A percentile compares a stretch with the other conserved stretches of the same genome.
Conservation (phyloP, 1,140 invertebrate species). For the Drosophila pandora region DNA sequence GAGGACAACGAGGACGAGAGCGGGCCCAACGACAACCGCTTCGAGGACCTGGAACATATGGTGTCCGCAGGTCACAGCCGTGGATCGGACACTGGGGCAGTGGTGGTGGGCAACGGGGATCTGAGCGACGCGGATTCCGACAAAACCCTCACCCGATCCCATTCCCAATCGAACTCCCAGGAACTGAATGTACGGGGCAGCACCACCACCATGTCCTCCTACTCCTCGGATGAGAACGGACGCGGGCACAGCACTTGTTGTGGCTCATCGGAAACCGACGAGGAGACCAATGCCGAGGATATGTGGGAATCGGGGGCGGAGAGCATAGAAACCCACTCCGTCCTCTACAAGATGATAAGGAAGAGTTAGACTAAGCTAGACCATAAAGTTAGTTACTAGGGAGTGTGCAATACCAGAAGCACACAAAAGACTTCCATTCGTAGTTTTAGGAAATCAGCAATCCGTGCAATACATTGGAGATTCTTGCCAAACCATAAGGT, state of each 20-base stretch:
- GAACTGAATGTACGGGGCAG: conserved; percentile 56
- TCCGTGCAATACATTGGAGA: conserved; percentile 69
- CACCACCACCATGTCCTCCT: conserved; percentile 52
- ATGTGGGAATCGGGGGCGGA: conserved; percentile 93
- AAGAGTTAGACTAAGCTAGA: conserved; percentile 67
- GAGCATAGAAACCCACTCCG: conserved; percentile 92
- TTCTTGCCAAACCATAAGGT: conserved; percentile 81
- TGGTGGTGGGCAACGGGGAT: conserved; percentile 21
- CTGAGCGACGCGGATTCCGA: conserved; percentile 77
- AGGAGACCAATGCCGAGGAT: conserved; percentile 89
- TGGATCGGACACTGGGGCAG: conserved; percentile 17
- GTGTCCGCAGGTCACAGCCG: conserved; percentile 54
- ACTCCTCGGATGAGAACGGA: conserved; percentile 70
- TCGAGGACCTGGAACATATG: conserved; percentile 82
- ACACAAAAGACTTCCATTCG: conserved; percentile 53
- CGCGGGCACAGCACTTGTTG: conserved; percentile 72
- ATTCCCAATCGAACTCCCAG: conserved; percentile 52
- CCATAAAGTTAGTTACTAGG: conserved; percentile 20
- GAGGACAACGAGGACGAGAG: conserved; percentile 79
- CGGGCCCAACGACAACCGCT: conserved; percentile 59
- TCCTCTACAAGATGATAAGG: conserved; percentile 89
- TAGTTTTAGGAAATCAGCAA: conserved; percentile 37
- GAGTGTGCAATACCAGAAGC: conserved; percentile 63
- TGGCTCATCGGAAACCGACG: conserved; percentile 84
- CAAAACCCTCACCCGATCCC: conserved; percentile 70